phyloP scores from a whole-genome alignment of 92 coral and sea anemone species.

The Palythoa heliodiscus region DNA sequence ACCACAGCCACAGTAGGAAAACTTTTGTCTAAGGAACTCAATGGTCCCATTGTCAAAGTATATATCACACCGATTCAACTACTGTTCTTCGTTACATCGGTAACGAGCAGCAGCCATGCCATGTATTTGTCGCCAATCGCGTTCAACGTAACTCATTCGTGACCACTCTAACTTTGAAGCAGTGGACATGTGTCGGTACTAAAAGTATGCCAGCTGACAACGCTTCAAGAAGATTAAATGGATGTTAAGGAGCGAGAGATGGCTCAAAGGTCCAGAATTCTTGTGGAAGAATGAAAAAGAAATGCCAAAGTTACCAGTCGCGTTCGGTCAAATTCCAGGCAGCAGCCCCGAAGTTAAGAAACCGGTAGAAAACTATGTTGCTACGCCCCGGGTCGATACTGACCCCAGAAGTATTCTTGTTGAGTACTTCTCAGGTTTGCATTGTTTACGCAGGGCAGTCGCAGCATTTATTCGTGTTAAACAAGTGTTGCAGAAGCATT shows the following conservation, averaged over 20 bases:
- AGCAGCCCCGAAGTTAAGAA: conserved; percentile 39
- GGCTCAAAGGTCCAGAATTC: conserved; percentile 42
- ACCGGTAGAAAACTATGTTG: background rate
- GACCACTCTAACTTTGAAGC: conserved; percentile 25
- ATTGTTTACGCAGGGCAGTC: conserved; percentile 54
- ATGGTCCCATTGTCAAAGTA: background rate
- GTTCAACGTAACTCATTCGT: conserved; percentile 43
- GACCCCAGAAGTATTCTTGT: background rate
- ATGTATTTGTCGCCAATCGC: conserved; percentile 48
- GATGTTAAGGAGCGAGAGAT: conserved; percentile 25
- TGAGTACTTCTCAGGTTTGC: conserved; percentile 53
- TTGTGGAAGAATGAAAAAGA: conserved; percentile 37
- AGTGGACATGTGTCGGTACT: conserved; percentile 35
- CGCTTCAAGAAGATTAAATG: conserved; percentile 46
- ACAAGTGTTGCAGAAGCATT: conserved; percentile 37
- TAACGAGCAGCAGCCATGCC: conserved; percentile 41
- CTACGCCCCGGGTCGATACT: background rate
- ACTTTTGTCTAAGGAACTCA: conserved; percentile 3
- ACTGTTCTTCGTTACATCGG: conserved; percentile 33
- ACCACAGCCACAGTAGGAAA: conserved; percentile 40
- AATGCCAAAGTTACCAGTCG: conserved; percentile 12
- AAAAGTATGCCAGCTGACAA: conserved; percentile 35
- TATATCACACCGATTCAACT: background rate
- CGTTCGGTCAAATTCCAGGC: conserved; percentile 11
- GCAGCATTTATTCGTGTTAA: conserved; percentile 55